Evolutionary conservation across 1,140 invertebrate genomes (phyloP), one percentile per base, ranked within the genome.

Genomic region (Delia radicum): DNA sequence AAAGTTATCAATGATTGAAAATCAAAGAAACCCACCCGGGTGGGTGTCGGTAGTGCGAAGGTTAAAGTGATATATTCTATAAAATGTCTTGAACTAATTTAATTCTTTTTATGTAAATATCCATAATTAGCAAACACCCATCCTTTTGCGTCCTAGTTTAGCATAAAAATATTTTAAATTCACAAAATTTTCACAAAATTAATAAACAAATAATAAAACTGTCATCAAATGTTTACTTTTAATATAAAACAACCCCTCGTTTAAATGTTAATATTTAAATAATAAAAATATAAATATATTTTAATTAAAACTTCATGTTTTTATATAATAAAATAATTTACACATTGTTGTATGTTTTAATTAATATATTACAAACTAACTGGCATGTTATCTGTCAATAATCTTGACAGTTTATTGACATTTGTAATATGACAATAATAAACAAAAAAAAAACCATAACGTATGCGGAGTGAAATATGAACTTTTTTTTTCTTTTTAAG

Each of bases 351-450:
- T 55, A 55, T 5, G n/a, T 55, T 55, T 55, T 55, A 55, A 55
- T 55, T 55, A 55, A 55, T 55, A 21, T 18, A 55, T 55, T 55
- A 55, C 46, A 55, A 55, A 55, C 46, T 21, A 55, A 18, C 18
- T 69, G 65, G 65, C 65, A 33, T 69, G 65, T 69, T 69, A 69
- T 69, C 65, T 69, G 29, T 69, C 65, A 69, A 33, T 69, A 69
- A 69, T 69, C 65, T 33, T 69, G 65, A 69, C 65, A 69, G 31
- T 29, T 69, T 33, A 69, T 69, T 69, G 65, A 69, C 65, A 69
- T 69, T 69, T 69, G 15, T 69, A 28, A 65, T 27, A 65, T 2
- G 10, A n/a, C 48, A 55, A 55, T 21, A 55, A 55, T 55, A 0
- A 29, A 42, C 12, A 42, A 42, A 42, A 42, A 42, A 42, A 10